Percentiles rank a stretch among this genome's conserved stretches.
These are phyloP conservation scores for Periophthalmus magnuspinnatus DNA, from an alignment of 2,797 vertebrate genomes.

Conservation along the genomic window DNA sequence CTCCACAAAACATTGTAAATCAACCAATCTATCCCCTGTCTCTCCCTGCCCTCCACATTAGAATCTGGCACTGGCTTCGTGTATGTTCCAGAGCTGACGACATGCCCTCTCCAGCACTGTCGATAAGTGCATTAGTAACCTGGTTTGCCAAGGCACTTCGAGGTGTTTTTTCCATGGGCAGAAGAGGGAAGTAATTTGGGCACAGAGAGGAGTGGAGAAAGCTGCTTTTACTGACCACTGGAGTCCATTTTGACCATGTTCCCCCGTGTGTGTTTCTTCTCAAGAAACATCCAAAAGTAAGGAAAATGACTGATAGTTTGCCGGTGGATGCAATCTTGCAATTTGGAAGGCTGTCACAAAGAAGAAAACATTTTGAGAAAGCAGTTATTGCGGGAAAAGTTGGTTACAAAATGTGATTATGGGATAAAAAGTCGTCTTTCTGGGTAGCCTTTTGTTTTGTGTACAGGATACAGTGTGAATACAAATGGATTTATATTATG, in stretches of 20 bases:
- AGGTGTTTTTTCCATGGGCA: constrained; percentile 12
- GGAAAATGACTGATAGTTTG: constrained; percentile 22
- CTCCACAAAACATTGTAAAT: constrained; percentile 57
- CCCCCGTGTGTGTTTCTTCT: constrained; percentile 23
- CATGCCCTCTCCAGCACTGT: constrained; percentile 27
- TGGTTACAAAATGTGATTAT: constrained; percentile 4
- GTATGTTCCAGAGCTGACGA: constrained; percentile 23
- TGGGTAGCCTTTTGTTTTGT: not conserved
- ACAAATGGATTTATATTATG: no score
- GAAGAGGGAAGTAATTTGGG: constrained; percentile 44
- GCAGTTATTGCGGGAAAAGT: not conserved
- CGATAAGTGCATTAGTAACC: constrained; percentile 48
- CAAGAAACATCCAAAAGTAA: constrained; percentile 30
- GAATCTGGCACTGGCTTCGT: constrained; percentile 42
- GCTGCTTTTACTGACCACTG: constrained; percentile 40
- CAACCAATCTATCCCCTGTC: constrained; percentile 47
- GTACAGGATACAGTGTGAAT: not conserved
- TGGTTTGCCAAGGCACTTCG: constrained; percentile 5
- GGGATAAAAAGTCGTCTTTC: not conserved
- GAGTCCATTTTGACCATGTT: constrained; percentile 30
- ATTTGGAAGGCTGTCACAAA: constrained; percentile 5
- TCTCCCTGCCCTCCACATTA: constrained; percentile 39
- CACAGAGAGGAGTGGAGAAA: constrained; percentile 26
- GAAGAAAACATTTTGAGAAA: constrained; percentile 1
- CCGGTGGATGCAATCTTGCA: constrained; percentile 30